Base-by-base conservation (phyloP, 2,888 invertebrate species). In the Eudemis profundana region DNA sequence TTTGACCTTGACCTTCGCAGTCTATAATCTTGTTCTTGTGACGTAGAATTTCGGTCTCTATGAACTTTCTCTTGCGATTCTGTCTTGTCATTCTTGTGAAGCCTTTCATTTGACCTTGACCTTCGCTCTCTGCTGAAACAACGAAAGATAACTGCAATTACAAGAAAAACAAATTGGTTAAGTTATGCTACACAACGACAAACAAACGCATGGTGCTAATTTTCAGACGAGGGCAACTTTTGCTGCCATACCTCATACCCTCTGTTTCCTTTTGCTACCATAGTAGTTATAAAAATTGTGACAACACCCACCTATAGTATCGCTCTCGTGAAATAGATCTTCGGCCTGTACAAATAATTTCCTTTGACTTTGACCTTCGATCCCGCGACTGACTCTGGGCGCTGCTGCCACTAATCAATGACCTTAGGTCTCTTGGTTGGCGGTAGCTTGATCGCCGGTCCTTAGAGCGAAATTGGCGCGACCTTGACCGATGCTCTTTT, bases 71-170 rank as follows among this genome's bases (percentile, higher is more conserved):
- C 19, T 1, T 19, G 44, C 7, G 44, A 19, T 4, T 3, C 3
- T 44, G 42, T 15, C 4, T 17, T 14, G 17, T 17, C 5, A 4
- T 19, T 19, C 5, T 17, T 4, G 8, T 10, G 3, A 12, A n/a
- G n/a, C n/a, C 17, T 54, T 42, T 42, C 38, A 10, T 10, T 14
- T n/a, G 38, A 40, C 21, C 19, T 19, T 51, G 51, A 51, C 15
- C 14, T 21, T 33, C 33, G 7, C 8, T 33, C 8, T 33, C 33
- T 33, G 10, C 8, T 10, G 33, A 33, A 5, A 7, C 7, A 33
- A 33, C 1, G 27, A 29, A 29, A 29, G 8, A n/a, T n/a, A n/a
- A n/a, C n/a, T n/a, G n/a, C n/a, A n/a, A n/a, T n/a, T n/a, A n/a
- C n/a, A n/a, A n/a, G n/a, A n/a, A n/a, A n/a, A n/a, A n/a, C n/a